These are phyloP conservation scores for Armadillidium nasatum DNA, from an alignment of 1,140 invertebrate species.

Conservation along the genomic window DNA sequence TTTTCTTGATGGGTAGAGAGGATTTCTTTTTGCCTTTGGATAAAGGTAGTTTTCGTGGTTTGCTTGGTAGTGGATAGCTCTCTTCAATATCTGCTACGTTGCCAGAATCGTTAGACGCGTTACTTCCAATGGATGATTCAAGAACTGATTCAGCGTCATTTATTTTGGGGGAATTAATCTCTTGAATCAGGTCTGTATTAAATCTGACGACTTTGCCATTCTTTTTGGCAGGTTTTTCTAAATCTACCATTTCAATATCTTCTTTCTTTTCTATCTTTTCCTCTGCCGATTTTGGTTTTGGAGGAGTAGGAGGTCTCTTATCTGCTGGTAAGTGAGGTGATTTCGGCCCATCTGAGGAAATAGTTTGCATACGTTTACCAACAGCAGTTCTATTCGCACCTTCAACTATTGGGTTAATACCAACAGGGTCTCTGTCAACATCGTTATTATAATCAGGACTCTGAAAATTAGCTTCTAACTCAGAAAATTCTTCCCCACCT, in stretches of 20 bases:
- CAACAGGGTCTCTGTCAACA: conserved; percentile 27
- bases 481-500: conserved; percentile 37
- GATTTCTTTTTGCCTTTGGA: neutral
- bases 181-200: conserved; percentile 20
- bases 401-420: conserved; percentile 26
- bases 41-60: neutral
- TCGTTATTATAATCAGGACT: conserved; percentile 34
- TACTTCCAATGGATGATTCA: conserved; percentile 29
- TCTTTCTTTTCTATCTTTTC: neutral
- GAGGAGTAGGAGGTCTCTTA: neutral
- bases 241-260: conserved; percentile 2
- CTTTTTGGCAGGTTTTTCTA: neutral
- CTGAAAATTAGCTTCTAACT: conserved; percentile 40
- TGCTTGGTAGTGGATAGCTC: neutral
- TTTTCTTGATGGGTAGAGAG: conserved; percentile 19
- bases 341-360: neutral
- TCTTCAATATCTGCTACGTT: conserved; percentile 31
- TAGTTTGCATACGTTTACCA: conserved; percentile 21
- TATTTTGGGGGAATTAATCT: conserved; percentile 20
- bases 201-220: neutral
- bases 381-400: conserved; percentile 34
- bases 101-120: conserved; percentile 31
- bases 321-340: neutral
- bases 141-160: conserved; percentile 17
- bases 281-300: neutral